Percentiles rank a stretch among this genome's conserved stretches.
Conservation (phyloP, 2,888 invertebrate species). For the Tetranychus piercei region DNA sequence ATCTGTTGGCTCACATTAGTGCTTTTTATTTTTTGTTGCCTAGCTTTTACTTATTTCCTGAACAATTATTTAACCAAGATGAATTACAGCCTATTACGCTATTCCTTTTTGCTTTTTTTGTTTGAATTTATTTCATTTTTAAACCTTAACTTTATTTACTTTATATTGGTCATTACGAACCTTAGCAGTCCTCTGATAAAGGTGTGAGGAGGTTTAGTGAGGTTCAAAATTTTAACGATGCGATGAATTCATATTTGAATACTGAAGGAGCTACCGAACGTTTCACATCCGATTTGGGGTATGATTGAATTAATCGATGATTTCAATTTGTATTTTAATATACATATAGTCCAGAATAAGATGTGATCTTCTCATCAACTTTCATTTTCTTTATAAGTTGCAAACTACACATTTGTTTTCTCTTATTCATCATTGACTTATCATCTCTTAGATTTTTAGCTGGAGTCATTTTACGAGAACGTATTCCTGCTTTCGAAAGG, state of each 20-base stretch:
- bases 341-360: neutral
- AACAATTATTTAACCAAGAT: too few species aligned
- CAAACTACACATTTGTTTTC: too few species aligned
- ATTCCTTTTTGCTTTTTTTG: neutral
- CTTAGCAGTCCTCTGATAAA: too few species aligned
- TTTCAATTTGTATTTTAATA: neutral
- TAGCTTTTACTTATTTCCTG: too few species aligned
- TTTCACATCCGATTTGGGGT: conserved; percentile 6
- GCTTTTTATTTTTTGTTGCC: too few species aligned
- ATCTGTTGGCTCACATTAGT: too few species aligned
- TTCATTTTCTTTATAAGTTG: neutral
- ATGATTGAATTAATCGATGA: neutral
- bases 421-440: neutral
- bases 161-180: too few species aligned
- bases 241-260: neutral
- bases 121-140: neutral
- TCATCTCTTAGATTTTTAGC: conserved; percentile 62
- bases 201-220: conserved; percentile 5
- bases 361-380: neutral
- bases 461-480: conserved; percentile 83
- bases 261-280: conserved; percentile 6
- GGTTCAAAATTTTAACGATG: neutral
- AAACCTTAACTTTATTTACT: too few species aligned
- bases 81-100: too few species aligned
- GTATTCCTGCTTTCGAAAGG: conserved; percentile 85